phyloP scores from a whole-genome alignment of 2,888 invertebrate genomes.

The Patella caerulea region DNA sequence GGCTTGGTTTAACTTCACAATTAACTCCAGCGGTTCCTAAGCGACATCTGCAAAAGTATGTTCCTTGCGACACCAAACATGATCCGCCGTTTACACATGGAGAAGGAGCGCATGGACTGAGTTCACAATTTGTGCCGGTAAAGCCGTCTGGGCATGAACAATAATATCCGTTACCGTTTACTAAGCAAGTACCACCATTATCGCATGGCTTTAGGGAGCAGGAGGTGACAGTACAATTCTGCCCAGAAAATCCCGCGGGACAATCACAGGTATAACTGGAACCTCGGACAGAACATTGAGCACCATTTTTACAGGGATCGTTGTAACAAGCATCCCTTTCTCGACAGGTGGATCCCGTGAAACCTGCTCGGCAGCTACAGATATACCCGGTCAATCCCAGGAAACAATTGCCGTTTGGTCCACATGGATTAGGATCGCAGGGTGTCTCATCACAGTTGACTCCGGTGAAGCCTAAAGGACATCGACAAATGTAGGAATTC shows the following conservation, averaged over 20 bases:
- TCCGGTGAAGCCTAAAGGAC: conserved; percentile 18
- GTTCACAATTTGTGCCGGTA: conserved; percentile 21
- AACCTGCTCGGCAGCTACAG: background rate
- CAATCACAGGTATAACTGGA: conserved; percentile 16
- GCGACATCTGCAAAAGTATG: conserved; percentile 15
- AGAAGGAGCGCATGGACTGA: conserved; percentile 3
- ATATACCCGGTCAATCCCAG: background rate
- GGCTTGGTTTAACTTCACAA: conserved; percentile 13
- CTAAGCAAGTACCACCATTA: conserved; percentile 3
- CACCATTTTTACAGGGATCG: background rate
- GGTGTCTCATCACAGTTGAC: conserved; percentile 15
- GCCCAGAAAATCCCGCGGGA: conserved; percentile 17
- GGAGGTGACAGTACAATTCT: conserved; percentile 13
- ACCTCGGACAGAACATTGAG: background rate
- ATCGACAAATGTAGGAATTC: conserved; percentile 9
- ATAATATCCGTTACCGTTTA: conserved; percentile 1
- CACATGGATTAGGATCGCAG: conserved; percentile 17
- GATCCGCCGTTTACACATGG: conserved; percentile 22
- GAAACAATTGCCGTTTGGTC: conserved; percentile 3
- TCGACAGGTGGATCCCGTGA: background rate
- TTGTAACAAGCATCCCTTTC: background rate
- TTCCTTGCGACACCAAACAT: conserved; percentile 8
- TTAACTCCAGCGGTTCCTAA: conserved; percentile 14
- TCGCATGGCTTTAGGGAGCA: background rate
- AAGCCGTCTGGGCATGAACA: conserved; percentile 22